Percentiles rank a stretch among this genome's conserved stretches.
These are phyloP conservation scores for Eilema griseolum DNA, from an alignment of 2,888 invertebrate genomes.

Conservation along the genomic window DNA sequence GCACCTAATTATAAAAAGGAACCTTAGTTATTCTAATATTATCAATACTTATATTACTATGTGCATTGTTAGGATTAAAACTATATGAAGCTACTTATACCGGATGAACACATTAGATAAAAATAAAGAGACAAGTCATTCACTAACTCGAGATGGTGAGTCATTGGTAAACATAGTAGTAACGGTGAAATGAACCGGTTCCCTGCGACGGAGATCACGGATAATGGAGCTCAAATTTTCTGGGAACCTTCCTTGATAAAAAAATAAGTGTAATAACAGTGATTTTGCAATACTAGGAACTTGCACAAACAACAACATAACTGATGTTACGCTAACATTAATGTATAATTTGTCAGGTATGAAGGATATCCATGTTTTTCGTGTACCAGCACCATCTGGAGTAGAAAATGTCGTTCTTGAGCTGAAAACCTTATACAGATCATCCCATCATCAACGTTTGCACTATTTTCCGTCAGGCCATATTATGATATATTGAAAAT, in stretches of 20 bases:
- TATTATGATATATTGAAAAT: too few relatives aligned
- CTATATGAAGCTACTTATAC: constrained; percentile 6
- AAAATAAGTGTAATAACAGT: constrained; percentile 23
- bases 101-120: constrained; percentile 26
- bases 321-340: neutral
- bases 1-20: constrained; percentile 10
- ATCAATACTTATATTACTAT: constrained; percentile 5
- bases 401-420: neutral
- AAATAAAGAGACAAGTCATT: constrained; percentile 41
- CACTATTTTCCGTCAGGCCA: too few relatives aligned
- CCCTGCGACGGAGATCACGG: constrained; percentile 37
- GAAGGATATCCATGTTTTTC: neutral
- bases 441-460: too few relatives aligned
- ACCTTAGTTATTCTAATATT: constrained; percentile 1
- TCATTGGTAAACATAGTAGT: constrained; percentile 46
- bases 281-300: constrained; percentile 24
- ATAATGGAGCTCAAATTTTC: constrained; percentile 41
- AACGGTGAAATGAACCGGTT: constrained; percentile 52
- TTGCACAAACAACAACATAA: constrained; percentile 6
- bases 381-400: neutral
- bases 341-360: neutral
- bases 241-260: constrained; percentile 38
- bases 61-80: neutral
- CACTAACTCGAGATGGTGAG: constrained; percentile 40
- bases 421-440: neutral